These are phyloP conservation scores for Glaucopsyche alexis DNA, from an alignment of 2,888 invertebrate species.

Conservation along the genomic window DNA sequence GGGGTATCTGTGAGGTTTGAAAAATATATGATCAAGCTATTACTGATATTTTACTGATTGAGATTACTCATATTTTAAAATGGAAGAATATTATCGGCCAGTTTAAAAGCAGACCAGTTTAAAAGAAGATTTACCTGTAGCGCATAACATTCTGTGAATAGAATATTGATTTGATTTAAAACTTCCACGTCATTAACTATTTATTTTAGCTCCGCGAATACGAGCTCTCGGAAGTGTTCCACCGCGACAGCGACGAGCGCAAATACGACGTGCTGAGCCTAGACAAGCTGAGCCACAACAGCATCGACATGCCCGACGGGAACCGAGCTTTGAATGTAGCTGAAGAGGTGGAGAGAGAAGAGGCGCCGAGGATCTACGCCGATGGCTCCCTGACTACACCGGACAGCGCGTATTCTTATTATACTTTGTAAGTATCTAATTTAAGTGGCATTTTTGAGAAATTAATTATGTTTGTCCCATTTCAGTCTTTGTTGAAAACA, in stretches of 20 bases:
- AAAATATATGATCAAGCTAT: too few species aligned
- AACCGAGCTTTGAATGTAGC: slow-evolving; percentile 87
- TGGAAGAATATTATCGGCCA: background rate
- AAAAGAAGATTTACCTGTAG: background rate
- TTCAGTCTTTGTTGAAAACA: too few species aligned
- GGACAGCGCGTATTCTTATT: slow-evolving; percentile 69
- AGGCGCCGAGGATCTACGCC: slow-evolving; percentile 80
- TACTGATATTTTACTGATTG: too few species aligned
- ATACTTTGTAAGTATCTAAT: slow-evolving; percentile 62
- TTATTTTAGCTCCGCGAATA: slow-evolving; percentile 88
- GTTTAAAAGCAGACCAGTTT: background rate
- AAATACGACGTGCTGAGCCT: slow-evolving; percentile 85
- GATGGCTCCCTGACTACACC: slow-evolving; percentile 71
- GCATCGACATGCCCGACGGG: slow-evolving; percentile 82
- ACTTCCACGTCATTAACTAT: too few species aligned
- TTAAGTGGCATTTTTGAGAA: background rate
- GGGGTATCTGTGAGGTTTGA: too few species aligned
- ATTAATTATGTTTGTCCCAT: background rate
- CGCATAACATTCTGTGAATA: background rate
- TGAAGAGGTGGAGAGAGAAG: slow-evolving; percentile 88
- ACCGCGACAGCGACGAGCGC: slow-evolving; percentile 88
- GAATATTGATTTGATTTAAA: too few species aligned
- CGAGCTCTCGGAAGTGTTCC: slow-evolving; percentile 92
- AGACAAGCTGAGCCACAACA: slow-evolving; percentile 79
- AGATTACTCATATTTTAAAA: too few species aligned